Conservation (phyloP, 2,113 vertebrate genomes). For the Prinia subflava region DNA sequence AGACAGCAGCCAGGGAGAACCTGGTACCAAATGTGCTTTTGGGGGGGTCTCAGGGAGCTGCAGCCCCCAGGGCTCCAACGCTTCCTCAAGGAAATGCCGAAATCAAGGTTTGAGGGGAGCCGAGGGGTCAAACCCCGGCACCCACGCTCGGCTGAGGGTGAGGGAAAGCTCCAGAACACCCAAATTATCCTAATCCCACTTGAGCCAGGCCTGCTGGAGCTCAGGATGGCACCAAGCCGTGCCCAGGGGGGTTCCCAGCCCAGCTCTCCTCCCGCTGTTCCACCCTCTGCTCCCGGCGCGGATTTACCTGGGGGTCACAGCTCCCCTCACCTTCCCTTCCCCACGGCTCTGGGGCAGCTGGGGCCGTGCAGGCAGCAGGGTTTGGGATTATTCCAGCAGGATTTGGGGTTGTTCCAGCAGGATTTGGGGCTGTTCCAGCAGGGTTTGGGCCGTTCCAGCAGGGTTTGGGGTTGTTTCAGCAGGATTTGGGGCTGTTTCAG, state of each 20-base stretch:
- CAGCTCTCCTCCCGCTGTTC: rapidly evolving
- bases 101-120: neutral
- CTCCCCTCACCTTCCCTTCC: neutral
- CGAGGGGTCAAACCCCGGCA: rapidly evolving
- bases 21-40: neutral
- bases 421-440: neutral
- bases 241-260: no score
- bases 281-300: rapidly evolving
- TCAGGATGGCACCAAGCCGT: rapidly evolving
- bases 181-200: no score
- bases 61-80: neutral
- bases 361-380: neutral
- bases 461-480: rapidly evolving
- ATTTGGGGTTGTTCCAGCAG: neutral
- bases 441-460: neutral
- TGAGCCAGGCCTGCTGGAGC: neutral
- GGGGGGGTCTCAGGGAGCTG: neutral
- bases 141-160: rapidly evolving
- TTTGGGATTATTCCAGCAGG: neutral
- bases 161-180: neutral
- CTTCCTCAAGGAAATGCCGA: neutral
- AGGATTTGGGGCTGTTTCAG: neutral
- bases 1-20: neutral
- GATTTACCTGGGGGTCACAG: neutral
- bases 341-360: neutral